Evolutionary conservation across 2,113 vertebrate species (phyloP), one percentile per base, ranked within the genome.

Genomic region (Oreochromis spilurus): DNA sequence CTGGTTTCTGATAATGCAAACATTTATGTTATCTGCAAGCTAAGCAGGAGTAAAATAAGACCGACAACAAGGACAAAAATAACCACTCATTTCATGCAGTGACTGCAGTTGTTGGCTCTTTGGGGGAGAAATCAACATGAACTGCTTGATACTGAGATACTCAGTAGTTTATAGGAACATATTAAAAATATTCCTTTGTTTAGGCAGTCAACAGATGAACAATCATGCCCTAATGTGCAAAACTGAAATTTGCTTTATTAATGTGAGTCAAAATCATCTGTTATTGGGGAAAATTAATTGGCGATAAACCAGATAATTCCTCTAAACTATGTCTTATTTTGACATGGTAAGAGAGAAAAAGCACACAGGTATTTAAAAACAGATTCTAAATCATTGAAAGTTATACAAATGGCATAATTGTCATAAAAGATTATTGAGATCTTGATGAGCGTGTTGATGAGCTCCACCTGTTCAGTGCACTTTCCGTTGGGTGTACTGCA

Each of bases 401-500:
- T 34, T 57, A 60, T 48, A n/a, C 50, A 40, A 48, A 80, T n/a
- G 55, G 52, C 13, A 70, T 70, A 50, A 52, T 86, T 82, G 84
- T 55, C 45, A 88, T 48, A 26, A 48, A 4, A 82, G 24, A 79
- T 53, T n/a, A 52, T 31, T n/a, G n/a, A 85, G 29, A n/a, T n/a
- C n/a, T n/a, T n/a, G n/a, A n/a, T n/a, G n/a, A n/a, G n/a, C n/a
- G n/a, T n/a, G n/a, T n/a, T n/a, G n/a, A n/a, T n/a, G 82, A 55
- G 52, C 85, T 96, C 5, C 95, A 99, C 98, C 98, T 97, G 97
- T 79, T 97, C 96, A 81, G 79, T 79, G 31, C 84, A 91, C 87
- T 94, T 96, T 9, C 92, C 29, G 8, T 79, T 87, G 4, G 91
- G 85, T 29, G 93, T 72, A 45, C 77, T 91, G 86, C 12, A 86